These are phyloP conservation scores for Parapristionchus giblindavisi DNA, from an alignment of 2,888 invertebrate species.

Conservation along the genomic window DNA sequence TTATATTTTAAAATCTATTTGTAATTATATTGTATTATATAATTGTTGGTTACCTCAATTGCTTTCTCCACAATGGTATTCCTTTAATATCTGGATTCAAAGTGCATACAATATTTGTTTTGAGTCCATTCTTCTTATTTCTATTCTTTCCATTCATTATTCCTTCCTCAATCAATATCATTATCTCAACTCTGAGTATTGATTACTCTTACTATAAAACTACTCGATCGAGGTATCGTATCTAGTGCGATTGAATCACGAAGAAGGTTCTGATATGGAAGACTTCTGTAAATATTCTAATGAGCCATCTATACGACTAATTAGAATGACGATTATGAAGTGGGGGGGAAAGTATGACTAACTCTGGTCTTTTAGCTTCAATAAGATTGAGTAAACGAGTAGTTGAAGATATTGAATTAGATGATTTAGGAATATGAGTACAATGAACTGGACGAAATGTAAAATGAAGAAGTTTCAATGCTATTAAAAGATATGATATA, in stretches of 20 bases:
- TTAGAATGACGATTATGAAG: too few relatives aligned
- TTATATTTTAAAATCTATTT: background rate
- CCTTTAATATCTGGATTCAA: conserved; percentile 33
- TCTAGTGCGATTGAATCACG: background rate
- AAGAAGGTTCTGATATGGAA: conserved; percentile 7
- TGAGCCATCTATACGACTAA: too few relatives aligned
- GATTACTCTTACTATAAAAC: background rate
- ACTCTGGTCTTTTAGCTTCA: conserved; percentile 25
- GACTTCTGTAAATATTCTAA: too few relatives aligned
- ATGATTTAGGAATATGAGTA: conserved; percentile 5
- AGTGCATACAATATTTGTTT: conserved; percentile 27
- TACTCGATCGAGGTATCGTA: background rate
- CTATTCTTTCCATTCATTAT: background rate
- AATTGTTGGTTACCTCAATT: conserved; percentile 40
- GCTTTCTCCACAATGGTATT: conserved; percentile 47
- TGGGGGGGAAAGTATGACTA: too few relatives aligned
- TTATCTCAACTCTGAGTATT: background rate
- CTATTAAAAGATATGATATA: conserved; percentile 44
- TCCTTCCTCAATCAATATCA: background rate
- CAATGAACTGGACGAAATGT: conserved; percentile 30
- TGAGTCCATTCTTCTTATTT: background rate
- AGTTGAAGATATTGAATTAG: conserved; percentile 27
- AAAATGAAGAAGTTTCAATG: conserved; percentile 44
- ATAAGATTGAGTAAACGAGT: conserved; percentile 23
- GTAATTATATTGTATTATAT: background rate